phyloP scores from a whole-genome alignment of 2,797 vertebrate species.

The Avahi laniger region DNA sequence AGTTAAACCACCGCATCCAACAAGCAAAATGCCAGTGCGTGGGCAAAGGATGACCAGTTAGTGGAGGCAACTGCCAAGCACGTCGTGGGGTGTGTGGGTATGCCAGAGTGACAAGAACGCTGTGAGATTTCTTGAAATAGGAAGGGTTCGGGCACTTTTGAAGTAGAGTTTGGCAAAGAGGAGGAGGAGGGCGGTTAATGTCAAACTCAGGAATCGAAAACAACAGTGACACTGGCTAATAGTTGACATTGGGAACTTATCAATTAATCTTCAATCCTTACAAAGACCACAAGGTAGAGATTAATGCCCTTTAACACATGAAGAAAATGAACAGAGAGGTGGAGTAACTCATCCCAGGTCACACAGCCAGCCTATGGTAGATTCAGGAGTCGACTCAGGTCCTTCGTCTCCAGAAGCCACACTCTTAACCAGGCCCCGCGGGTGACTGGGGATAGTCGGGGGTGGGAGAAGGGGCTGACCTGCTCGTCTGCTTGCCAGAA shows the following conservation, averaged over 20 bases:
- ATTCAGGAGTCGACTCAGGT: not conserved
- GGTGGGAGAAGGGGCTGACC: not conserved
- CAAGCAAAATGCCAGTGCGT: rapidly evolving
- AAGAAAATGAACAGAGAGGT: not conserved
- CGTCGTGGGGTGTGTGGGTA: rapidly evolving
- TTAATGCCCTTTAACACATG: not conserved
- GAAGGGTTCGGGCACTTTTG: not conserved
- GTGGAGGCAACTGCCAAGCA: rapidly evolving
- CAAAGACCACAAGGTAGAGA: rapidly evolving
- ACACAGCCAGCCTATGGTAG: not conserved
- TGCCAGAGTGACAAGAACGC: not conserved
- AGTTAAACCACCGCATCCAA: not conserved
- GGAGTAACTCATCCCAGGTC: no score
- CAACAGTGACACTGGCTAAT: rapidly evolving
- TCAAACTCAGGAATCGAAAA: not conserved
- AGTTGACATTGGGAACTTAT: not conserved
- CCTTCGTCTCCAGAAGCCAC: not conserved
- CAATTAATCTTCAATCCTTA: not conserved
- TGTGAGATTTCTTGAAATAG: not conserved
- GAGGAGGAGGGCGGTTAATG: not conserved
- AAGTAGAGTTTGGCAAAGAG: not conserved
- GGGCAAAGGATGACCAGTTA: not conserved
- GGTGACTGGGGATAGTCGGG: not conserved
- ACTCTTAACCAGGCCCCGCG: not conserved
- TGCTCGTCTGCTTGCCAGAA: not conserved